phyloP scores from a whole-genome alignment of 2,113 vertebrate genomes.

The Melanocharis versteri region DNA sequence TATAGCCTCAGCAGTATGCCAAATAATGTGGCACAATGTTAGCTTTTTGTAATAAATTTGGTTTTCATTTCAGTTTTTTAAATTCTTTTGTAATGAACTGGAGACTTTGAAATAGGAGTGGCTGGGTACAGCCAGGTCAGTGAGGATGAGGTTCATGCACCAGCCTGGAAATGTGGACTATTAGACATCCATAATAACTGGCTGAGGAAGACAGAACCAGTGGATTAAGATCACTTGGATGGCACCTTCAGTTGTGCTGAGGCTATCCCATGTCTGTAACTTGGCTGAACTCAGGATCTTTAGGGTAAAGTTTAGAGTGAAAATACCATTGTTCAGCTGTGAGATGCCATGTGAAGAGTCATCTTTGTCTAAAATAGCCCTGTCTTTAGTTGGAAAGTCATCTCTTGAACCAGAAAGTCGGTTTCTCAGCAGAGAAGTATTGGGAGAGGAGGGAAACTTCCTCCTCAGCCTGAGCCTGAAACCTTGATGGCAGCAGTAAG shows the following conservation, averaged over 20 bases:
- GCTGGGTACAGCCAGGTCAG: neutral
- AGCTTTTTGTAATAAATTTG: neutral
- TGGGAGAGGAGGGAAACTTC: neutral
- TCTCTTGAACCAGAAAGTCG: neutral
- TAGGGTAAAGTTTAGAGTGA: neutral
- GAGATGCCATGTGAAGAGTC: neutral
- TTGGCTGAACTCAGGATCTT: neutral
- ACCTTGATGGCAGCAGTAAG: neutral
- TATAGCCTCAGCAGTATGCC: neutral
- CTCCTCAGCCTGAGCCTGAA: neutral
- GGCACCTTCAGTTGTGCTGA: neutral
- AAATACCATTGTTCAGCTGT: neutral
- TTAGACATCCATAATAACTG: neutral
- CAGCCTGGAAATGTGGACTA: neutral
- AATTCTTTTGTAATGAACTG: neutral
- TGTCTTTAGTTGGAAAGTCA: neutral
- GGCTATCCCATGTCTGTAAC: neutral
- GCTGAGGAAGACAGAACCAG: neutral
- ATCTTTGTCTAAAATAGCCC: neutral
- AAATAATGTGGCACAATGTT: neutral
- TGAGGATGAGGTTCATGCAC: neutral
- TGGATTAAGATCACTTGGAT: neutral
- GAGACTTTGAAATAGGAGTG: neutral
- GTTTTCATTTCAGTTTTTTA: neutral
- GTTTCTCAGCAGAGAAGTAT: neutral